Percentiles rank a stretch among this genome's conserved stretches.
Conservation (phyloP, 1,140 invertebrate genomes). For the Andricus grossulariae region DNA sequence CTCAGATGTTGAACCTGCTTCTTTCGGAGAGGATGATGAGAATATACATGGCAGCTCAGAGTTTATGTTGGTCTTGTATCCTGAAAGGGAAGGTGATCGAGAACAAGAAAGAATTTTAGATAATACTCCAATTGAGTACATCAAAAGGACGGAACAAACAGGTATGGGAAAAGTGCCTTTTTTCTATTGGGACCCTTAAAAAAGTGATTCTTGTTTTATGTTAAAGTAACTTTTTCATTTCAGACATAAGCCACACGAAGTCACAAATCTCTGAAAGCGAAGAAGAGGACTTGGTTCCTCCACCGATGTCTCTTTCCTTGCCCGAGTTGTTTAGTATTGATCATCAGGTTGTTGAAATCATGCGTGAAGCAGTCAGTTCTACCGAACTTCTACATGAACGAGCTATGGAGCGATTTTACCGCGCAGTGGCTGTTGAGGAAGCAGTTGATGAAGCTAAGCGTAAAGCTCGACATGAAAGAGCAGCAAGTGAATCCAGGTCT, state of each 20-base stretch:
- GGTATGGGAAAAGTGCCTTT: not conserved
- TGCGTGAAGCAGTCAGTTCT: constrained; percentile 86
- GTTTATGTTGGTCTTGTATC: constrained; percentile 87
- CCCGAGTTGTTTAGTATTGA: constrained; percentile 82
- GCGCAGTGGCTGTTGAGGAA: constrained; percentile 84
- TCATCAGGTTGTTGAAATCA: constrained; percentile 66
- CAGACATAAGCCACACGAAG: not conserved
- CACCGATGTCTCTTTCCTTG: constrained; percentile 86
- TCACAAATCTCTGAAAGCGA: constrained; percentile 45
- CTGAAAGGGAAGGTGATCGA: constrained; percentile 75
- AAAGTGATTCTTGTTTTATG: not conserved
- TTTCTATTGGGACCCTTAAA: not conserved
- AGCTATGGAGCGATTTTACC: constrained; percentile 86
- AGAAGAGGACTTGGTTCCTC: constrained; percentile 81
- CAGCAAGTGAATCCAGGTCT: constrained; percentile 49
- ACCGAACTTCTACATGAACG: constrained; percentile 87
- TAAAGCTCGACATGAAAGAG: constrained; percentile 65
- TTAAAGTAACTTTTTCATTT: not conserved
- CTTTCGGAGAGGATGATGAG: constrained; percentile 57
- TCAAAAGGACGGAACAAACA: not conserved
- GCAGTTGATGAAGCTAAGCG: constrained; percentile 68
- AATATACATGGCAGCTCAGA: constrained; percentile 80
- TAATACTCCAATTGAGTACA: not conserved
- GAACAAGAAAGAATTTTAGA: not conserved
- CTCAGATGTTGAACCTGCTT: not conserved